Evolutionary conservation across 2,797 vertebrate genomes (phyloP).

Genomic region (Pachyuromys duprasi): DNA sequence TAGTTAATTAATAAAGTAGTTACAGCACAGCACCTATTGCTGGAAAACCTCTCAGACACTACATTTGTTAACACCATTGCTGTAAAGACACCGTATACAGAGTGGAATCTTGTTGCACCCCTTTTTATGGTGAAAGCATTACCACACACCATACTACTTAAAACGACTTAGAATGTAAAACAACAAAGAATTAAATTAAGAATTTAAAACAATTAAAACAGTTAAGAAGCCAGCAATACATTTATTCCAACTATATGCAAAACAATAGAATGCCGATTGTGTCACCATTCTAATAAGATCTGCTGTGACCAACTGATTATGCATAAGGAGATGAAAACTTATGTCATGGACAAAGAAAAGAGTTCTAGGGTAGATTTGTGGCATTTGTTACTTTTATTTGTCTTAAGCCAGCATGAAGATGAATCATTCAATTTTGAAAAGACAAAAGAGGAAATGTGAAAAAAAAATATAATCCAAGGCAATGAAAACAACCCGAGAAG

Average conservation of each 20-base stretch:
- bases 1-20: neutral
- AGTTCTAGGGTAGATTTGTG: neutral
- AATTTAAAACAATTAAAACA: too few relatives aligned
- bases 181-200: too few relatives aligned
- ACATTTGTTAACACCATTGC: neutral
- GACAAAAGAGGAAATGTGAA: neutral
- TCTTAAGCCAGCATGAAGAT: neutral
- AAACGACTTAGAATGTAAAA: conserved; percentile 1
- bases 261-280: neutral
- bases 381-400: neutral
- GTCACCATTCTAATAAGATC: neutral
- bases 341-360: neutral
- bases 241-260: neutral
- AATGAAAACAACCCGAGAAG: neutral
- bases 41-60: neutral
- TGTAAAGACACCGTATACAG: neutral
- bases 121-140: neutral
- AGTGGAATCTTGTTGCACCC: neutral
- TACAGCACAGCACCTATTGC: neutral
- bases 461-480: neutral
- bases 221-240: neutral
- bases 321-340: neutral
- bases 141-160: neutral
- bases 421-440: neutral
- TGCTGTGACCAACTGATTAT: conserved; percentile 14